Percentiles rank a stretch among this genome's conserved stretches.
Conservation (phyloP, 2,113 vertebrate genomes). For the Oreochromis tanganicae region DNA sequence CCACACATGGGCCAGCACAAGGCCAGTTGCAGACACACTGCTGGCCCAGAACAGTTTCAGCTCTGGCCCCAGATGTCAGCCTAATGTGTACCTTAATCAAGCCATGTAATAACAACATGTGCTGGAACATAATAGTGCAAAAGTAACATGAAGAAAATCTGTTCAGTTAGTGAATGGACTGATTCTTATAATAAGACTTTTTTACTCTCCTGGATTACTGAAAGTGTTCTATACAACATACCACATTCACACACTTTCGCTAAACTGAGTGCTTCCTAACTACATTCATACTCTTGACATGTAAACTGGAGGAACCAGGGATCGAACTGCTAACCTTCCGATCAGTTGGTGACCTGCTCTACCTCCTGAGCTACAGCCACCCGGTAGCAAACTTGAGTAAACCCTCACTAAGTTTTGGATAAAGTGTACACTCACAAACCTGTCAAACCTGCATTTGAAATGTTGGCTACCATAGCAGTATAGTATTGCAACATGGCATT, state of each 20-base stretch:
- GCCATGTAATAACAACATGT: too few species aligned
- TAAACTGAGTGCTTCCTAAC: background rate
- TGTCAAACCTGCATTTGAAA: background rate
- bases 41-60: too few species aligned
- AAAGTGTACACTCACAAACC: background rate
- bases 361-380: background rate
- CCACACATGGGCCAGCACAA: too few species aligned
- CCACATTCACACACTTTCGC: background rate
- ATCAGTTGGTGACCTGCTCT: background rate
- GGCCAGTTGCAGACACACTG: too few species aligned
- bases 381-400: background rate
- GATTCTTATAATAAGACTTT: too few species aligned
- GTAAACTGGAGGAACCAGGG: background rate
- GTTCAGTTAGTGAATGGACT: too few species aligned
- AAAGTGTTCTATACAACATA: too few species aligned
- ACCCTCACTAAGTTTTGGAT: background rate
- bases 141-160: too few species aligned
- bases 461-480: too few species aligned
- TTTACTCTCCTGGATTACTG: background rate
- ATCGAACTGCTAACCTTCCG: background rate
- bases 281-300: background rate
- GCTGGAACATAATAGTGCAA: too few species aligned
- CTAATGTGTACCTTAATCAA: too few species aligned
- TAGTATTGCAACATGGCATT: background rate
- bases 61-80: too few species aligned